Evolutionary conservation across 2,888 invertebrate genomes (phyloP).

Genomic region (Hydroisotoma schaefferi): DNA sequence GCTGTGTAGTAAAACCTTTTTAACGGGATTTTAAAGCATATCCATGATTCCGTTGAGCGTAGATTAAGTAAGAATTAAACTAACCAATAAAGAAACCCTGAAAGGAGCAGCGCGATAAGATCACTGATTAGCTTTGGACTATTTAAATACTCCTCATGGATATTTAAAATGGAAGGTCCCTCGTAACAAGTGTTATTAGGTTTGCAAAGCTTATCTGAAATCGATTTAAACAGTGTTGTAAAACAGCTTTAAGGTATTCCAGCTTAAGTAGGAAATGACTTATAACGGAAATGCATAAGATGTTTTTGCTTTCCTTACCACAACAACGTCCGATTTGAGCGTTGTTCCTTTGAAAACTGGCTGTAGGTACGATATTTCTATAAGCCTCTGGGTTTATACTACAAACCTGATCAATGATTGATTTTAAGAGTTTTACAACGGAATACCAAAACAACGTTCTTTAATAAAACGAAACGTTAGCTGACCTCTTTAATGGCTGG

Average conservation of each 20-base stretch:
- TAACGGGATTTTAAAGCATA: too few relatives aligned
- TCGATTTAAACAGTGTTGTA: background rate
- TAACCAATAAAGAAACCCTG: constrained; percentile 42
- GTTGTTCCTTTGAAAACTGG: too few relatives aligned
- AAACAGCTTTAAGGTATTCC: background rate
- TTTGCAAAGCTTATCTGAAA: constrained; percentile 22
- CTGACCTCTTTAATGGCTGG: background rate
- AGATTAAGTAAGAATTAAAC: too few relatives aligned
- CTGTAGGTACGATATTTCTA: too few relatives aligned
- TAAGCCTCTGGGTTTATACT: too few relatives aligned
- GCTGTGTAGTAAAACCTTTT: too few relatives aligned
- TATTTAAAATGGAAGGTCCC: constrained; percentile 16
- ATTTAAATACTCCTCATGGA: constrained; percentile 7
- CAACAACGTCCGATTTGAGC: constrained; percentile 35
- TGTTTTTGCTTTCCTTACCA: constrained; percentile 24
- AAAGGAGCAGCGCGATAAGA: constrained; percentile 22
- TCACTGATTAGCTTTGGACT: constrained; percentile 18
- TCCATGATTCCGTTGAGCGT: too few relatives aligned
- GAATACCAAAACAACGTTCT: too few relatives aligned
- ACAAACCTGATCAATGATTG: too few relatives aligned
- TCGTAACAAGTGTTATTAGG: constrained; percentile 19
- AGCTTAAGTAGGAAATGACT: background rate
- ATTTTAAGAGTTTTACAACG: too few relatives aligned
- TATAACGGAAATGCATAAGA: background rate
- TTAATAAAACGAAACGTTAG: too few relatives aligned